These are phyloP conservation scores for Heliangelus exortis DNA, from an alignment of 2,797 vertebrate species.

Conservation along the genomic window DNA sequence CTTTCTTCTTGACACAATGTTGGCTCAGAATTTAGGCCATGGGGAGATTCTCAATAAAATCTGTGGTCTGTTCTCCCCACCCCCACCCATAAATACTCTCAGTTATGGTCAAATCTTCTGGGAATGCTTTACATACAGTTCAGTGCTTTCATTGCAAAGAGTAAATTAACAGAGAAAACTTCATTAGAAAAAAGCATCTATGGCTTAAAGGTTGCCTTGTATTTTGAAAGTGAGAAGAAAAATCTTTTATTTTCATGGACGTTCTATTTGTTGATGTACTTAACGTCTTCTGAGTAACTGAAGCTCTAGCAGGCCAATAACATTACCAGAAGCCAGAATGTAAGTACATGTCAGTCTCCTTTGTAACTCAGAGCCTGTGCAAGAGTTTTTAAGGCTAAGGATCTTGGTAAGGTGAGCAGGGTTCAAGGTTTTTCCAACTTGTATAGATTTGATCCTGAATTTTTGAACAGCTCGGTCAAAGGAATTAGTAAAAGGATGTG, in stretches of 20 bases:
- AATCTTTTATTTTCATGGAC: neutral
- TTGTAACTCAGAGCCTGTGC: neutral
- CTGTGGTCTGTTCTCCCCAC: neutral
- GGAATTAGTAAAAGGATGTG: neutral
- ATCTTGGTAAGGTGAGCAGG: neutral
- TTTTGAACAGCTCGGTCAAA: neutral
- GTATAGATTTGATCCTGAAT: neutral
- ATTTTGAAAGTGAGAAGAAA: neutral
- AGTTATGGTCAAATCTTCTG: neutral
- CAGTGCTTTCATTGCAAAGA: neutral
- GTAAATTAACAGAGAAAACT: neutral
- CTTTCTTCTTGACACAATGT: neutral
- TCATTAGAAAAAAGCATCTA: rapidly evolving
- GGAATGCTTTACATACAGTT: neutral
- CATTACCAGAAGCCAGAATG: neutral
- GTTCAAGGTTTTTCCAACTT: neutral
- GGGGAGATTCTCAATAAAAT: neutral
- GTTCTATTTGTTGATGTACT: neutral
- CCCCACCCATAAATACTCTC: neutral
- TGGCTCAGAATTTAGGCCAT: conserved; percentile 3
- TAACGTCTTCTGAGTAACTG: neutral
- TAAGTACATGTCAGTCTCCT: neutral
- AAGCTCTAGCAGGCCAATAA: neutral
- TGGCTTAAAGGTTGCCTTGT: neutral
- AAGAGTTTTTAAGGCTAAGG: neutral